Evolutionary conservation across 2,113 vertebrate species (phyloP), one percentile per base, ranked within the genome.

Genomic region (Sula dactylatra): DNA sequence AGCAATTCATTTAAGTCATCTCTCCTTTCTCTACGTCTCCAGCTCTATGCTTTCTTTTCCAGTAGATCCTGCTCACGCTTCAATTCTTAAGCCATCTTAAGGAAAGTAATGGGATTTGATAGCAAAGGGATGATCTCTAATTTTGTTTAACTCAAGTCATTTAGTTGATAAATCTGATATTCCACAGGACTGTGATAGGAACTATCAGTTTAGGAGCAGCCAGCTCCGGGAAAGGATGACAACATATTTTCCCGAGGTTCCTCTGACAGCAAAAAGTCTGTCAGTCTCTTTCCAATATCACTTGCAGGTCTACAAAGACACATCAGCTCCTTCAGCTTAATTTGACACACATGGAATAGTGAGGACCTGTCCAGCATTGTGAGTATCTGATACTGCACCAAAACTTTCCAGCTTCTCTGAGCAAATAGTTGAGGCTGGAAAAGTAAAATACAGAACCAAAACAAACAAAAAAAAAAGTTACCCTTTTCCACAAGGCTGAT

Each of bases 101-200:
- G 79, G 82, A 49, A 95, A 94, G 86, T 96, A 94, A 96, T 92
- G 88, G 83, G 96, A 96, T 96, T 97, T 94, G 47, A 82, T 49
- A 93, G 86, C 82, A 92, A 91, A 95, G 83, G 86, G 91, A 97
- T 97, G 62, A 95, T 72, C 92, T 69, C 61, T 84, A 86, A 93
- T 94, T 96, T 93, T 83, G 86, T 93, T 94, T 86, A 90, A 94
- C 77, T 74, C 64, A 49, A 93, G 88, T 62, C 13, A 77, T 86
- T 84, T 49, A 82, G 54, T 42, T 84, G 86, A 91, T 81, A 89
- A 96, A 94, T 71, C 80, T 11, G 1, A 66, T 93, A 76, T 86
- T 93, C 73, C 88, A 62, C 67, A 36, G 54, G 54, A 45, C 36
- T 70, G 25, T 25, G 80, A 92, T 32, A 62, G 70, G 73, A 91